Base-by-base conservation (phyloP, 2,888 invertebrate genomes). In the Phengaris alcon region DNA sequence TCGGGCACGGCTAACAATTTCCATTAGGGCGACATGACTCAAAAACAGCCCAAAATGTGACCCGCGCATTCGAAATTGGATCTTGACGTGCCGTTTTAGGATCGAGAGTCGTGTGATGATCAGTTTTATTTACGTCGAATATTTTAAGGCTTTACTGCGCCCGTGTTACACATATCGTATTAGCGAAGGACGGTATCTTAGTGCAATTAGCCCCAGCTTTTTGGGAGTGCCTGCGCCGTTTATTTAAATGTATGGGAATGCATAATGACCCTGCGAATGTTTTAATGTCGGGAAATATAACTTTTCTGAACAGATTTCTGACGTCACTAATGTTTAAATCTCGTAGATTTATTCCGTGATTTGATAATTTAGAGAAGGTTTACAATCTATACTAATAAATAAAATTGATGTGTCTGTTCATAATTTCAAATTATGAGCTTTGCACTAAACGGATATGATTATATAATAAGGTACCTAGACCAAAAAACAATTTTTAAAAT, bases 1-100 rank as follows among this genome's bases (percentile, higher is more conserved):
- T 88, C 89, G 87, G 92, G 91, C 90, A 86, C 89, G 90, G 91
- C 88, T 91, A 89, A 90, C 91, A 91, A 91, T 93, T 91, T 93
- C 93, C 92, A 93, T 93, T 92, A 93, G 86, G 86, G 84, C 81
- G 79, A 80, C 80, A 81, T 84, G 82, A 84, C 82, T 83, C 83
- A 85, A 85, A 82, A 90, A 90, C 82, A 82, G 83, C 88, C 85
- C 82, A 87, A 90, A 88, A 84, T 86, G 84, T 77, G 81, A 83
- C 72, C 73, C 74, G 57, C 59, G 64, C 82, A 78, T 79, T 78
- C 83, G 77, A 89, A 84, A 81, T 81, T 87, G 77, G 79, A 83
- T 88, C 83, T 81, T 88, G 87, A 81, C n/a, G 59, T 48, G 54
- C 8, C 1, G 0, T 1, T 77, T 78, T 84, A 82, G 79, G 81